Percentiles rank a stretch among this genome's conserved stretches.
Evolutionary conservation across 1,140 invertebrate species (phyloP).

Genomic region (Babylonia areolata): DNA sequence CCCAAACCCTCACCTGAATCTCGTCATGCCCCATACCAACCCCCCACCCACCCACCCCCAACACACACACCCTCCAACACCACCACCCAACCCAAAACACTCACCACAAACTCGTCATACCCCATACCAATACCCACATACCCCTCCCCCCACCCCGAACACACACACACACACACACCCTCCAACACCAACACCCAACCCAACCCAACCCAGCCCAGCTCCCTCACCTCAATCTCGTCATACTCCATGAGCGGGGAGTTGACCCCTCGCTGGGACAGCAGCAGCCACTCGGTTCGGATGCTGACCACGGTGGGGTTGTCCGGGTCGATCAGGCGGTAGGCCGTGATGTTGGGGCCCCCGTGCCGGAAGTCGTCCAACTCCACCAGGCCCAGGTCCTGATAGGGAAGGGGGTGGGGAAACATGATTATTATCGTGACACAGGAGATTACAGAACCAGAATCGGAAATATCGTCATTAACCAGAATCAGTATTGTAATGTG

Average conservation of each 20-base stretch:
- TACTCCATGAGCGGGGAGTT: conserved; percentile 61
- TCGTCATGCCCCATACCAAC: too few relatives aligned
- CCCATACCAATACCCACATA: not conserved
- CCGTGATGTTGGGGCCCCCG: conserved; percentile 73
- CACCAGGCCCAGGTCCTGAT: conserved; percentile 72
- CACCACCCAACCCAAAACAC: not conserved
- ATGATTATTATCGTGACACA: too few relatives aligned
- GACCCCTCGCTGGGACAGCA: conserved; percentile 49
- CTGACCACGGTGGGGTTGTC: conserved; percentile 55
- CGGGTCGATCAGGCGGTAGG: conserved; percentile 70
- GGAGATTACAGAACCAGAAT: too few relatives aligned
- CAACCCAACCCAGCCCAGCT: not conserved
- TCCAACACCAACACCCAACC: not conserved
- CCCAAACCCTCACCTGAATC: too few relatives aligned
- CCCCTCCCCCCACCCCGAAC: not conserved
- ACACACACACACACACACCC: conserved; percentile 17
- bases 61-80: not conserved
- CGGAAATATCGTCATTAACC: too few relatives aligned
- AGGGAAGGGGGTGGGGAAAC: too few relatives aligned
- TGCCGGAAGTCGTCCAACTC: conserved; percentile 72
- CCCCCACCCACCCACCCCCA: not conserved
- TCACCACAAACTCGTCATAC: conserved; percentile 1
- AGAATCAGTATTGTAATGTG: too few relatives aligned
- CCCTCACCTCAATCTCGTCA: conserved; percentile 60
- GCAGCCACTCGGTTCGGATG: conserved; percentile 61